Conservation (phyloP, 2,888 invertebrate genomes). For the Nemotelus pantherinus region DNA sequence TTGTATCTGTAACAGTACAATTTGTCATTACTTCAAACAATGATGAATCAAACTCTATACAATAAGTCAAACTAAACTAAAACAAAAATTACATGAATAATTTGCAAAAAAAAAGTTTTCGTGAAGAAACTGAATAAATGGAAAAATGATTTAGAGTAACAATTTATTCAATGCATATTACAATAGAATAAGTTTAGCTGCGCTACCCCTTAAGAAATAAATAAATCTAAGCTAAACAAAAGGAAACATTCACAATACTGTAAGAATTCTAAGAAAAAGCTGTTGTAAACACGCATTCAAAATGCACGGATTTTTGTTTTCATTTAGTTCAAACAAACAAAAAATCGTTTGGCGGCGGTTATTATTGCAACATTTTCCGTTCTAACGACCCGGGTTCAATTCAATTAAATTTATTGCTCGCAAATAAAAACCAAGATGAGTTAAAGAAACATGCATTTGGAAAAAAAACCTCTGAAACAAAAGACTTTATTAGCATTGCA, state of each 20-base stretch:
- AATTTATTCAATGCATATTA: slow-evolving; percentile 49
- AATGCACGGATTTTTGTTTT: too few species aligned
- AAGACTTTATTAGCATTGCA: not conserved
- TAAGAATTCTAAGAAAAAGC: not conserved
- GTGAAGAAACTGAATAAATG: slow-evolving; percentile 31
- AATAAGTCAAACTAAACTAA: slow-evolving; percentile 31
- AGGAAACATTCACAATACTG: slow-evolving; percentile 1
- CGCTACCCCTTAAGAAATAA: slow-evolving; percentile 53
- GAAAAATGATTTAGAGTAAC: slow-evolving; percentile 47
- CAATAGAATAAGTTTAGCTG: slow-evolving; percentile 55
- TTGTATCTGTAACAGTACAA: slow-evolving; percentile 50
- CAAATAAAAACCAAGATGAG: not conserved
- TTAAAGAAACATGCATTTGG: slow-evolving; percentile 18
- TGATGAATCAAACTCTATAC: slow-evolving; percentile 37
- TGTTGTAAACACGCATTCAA: not conserved
- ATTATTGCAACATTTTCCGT: too few species aligned
- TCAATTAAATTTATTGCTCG: not conserved
- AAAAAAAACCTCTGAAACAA: not conserved
- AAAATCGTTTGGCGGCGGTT: too few species aligned
- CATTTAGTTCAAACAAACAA: too few species aligned
- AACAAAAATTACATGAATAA: slow-evolving; percentile 27
- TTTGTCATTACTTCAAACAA: slow-evolving; percentile 47
- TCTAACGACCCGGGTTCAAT: not conserved
- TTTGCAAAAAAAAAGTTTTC: not conserved
- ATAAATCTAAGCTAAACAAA: slow-evolving; percentile 34